Evolutionary conservation across 2,888 invertebrate genomes (phyloP).

Genomic region (Apamea sordens): DNA sequence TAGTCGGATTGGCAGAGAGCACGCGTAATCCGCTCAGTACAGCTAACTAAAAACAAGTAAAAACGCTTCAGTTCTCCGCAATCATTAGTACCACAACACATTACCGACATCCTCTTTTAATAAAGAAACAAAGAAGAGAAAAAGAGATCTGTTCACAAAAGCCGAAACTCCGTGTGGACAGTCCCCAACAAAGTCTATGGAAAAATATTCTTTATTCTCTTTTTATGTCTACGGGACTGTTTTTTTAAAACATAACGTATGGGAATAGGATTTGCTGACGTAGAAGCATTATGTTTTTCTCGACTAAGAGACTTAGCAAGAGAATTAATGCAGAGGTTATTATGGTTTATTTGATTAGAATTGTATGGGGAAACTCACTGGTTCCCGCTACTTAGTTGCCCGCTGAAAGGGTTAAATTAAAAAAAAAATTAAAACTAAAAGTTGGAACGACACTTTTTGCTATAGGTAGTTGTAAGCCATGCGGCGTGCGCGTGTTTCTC

Average conservation of each 20-base stretch:
- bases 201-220: conserved; percentile 44
- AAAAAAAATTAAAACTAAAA: too few relatives aligned
- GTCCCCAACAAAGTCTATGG: conserved; percentile 51
- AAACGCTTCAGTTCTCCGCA: conserved; percentile 16
- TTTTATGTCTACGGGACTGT: conserved; percentile 48
- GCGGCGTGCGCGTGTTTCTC: too few relatives aligned
- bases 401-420: background rate
- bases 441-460: too few relatives aligned
- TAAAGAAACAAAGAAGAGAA: conserved; percentile 38
- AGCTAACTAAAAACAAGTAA: conserved; percentile 17
- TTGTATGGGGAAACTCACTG: background rate
- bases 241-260: conserved; percentile 57
- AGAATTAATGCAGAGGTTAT: conserved; percentile 15
- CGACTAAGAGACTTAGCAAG: conserved; percentile 7
- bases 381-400: background rate
- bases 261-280: conserved; percentile 40
- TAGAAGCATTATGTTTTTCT: conserved; percentile 33
- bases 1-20: background rate
- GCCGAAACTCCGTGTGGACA: conserved; percentile 33
- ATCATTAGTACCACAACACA: conserved; percentile 39
- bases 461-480: too few relatives aligned
- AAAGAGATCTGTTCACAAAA: conserved; percentile 48
- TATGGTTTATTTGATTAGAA: conserved; percentile 3
- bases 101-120: conserved; percentile 45
- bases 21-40: conserved; percentile 1